These are phyloP conservation scores for Crotalus viridis DNA, from an alignment of 2,113 vertebrate species.

Conservation along the genomic window DNA sequence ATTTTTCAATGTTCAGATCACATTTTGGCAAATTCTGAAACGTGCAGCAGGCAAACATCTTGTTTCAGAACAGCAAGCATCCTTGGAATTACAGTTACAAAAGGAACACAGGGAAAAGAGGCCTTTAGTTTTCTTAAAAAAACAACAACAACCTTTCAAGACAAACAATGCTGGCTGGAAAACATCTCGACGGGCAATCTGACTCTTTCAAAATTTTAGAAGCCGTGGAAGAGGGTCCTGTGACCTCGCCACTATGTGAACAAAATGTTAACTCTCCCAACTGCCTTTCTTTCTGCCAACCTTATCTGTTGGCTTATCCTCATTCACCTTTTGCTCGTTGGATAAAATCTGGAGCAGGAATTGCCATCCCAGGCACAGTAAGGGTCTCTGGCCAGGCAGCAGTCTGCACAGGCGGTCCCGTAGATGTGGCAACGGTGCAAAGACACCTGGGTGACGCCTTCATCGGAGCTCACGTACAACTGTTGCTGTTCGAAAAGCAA, in stretches of 20 bases:
- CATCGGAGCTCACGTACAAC: constrained; percentile 91
- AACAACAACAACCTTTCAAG: neutral
- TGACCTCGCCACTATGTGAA: neutral
- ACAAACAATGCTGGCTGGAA: neutral
- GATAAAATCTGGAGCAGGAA: constrained; percentile 94
- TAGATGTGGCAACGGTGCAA: constrained; percentile 94
- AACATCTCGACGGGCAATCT: neutral
- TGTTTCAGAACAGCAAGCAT: neutral
- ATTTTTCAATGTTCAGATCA: neutral
- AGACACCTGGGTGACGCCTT: constrained; percentile 90
- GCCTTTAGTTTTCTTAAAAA: neutral
- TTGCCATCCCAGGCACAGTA: constrained; percentile 98
- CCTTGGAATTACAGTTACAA: neutral
- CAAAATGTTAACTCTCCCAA: neutral
- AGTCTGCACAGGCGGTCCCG: constrained; percentile 92
- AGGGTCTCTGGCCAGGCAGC: constrained; percentile 93
- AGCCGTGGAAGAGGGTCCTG: neutral
- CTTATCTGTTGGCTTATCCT: neutral
- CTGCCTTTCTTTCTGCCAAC: neutral
- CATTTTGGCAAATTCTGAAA: neutral
- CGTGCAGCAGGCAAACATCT: neutral
- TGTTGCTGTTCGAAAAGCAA: constrained; percentile 85
- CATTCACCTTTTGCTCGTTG: constrained; percentile 89
- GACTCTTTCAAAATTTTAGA: neutral
- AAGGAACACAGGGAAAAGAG: neutral